Evolutionary conservation across 2,797 vertebrate species (phyloP), one percentile per base, ranked within the genome.

Genomic region (Sebastes taczanowskii): DNA sequence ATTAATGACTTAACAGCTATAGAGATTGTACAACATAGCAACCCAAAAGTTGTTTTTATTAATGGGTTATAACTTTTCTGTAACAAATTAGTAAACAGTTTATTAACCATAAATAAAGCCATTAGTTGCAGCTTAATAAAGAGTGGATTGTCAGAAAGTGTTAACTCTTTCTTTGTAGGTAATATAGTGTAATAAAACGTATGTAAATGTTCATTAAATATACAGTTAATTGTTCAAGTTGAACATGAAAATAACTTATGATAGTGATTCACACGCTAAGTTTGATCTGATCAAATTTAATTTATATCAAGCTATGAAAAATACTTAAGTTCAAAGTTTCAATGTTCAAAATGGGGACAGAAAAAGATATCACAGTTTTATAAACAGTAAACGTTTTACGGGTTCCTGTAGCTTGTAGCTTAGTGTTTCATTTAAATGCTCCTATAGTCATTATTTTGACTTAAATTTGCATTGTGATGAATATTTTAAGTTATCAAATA

Each of bases 401-500:
- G 6, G 49, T 65, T 71, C 58, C 29, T 80, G 11, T 34, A 62
- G 5, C 20, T 38, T 67, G 4, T 13, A 20, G 55, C 30, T 80
- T 13, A 68, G n/a, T 53, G 20, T 79, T 70, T 84, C 2, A 62
- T 73, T 38, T 60, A 20, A 65, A 80, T 70, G 34, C 60, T 76
- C 62, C 20, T 77, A 16, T 35, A 25, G 16, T 74, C 16, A 25
- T 59, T 46, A 29, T 71, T 58, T 77, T 29, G 4, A 78, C 35
- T 73, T 79, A 5, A 49, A 46, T 73, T 82, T 73, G 18, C 55
- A 61, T 25, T 71, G 25, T 34, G 71, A 59, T 68, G 35, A 65
- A 7, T 88, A 66, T 83, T 82, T 84, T 52, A 25, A 25, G 0
- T 74, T 32, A 49, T 78, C 60, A 73, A 75, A 71, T 85, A 65